phyloP scores from a whole-genome alignment of 2,888 invertebrate species.

The Ashinkailepas kermadecensis region DNA sequence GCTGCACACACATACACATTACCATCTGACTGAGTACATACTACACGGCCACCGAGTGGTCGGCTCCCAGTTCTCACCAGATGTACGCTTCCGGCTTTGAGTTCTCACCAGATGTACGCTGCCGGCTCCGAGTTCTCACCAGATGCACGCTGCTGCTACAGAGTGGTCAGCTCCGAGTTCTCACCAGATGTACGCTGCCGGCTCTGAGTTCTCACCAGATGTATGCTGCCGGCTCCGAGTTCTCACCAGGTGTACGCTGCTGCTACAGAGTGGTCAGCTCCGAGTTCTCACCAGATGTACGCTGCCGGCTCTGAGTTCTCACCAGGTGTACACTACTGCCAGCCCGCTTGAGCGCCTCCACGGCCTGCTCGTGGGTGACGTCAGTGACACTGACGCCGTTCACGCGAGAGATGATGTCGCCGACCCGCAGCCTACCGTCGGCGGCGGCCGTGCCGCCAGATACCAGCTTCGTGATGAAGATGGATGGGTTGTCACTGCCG shows the following conservation, averaged over 20 bases:
- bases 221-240: slow-evolving; percentile 61
- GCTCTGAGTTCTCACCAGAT: slow-evolving; percentile 58
- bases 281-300: not conserved
- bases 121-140: slow-evolving; percentile 44
- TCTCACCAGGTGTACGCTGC: no score
- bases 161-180: no score
- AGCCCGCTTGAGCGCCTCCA: slow-evolving; percentile 93
- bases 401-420: slow-evolving; percentile 92
- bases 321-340: slow-evolving; percentile 91
- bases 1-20: not conserved
- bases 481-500: slow-evolving; percentile 78
- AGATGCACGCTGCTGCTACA: no score
- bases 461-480: slow-evolving; percentile 97
- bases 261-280: no score
- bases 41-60: not conserved
- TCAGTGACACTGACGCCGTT: slow-evolving; percentile 87
- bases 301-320: slow-evolving; percentile 41
- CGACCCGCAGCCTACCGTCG: slow-evolving; percentile 82
- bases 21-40: not conserved
- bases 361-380: slow-evolving; percentile 89
- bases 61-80: not conserved
- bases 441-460: slow-evolving; percentile 88
- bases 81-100: slow-evolving; percentile 33
- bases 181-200: not conserved
- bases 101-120: slow-evolving; percentile 76